Percentiles rank a stretch among this genome's conserved stretches.
phyloP scores from a whole-genome alignment of 2,113 vertebrate species.

The Lates calcarifer region DNA sequence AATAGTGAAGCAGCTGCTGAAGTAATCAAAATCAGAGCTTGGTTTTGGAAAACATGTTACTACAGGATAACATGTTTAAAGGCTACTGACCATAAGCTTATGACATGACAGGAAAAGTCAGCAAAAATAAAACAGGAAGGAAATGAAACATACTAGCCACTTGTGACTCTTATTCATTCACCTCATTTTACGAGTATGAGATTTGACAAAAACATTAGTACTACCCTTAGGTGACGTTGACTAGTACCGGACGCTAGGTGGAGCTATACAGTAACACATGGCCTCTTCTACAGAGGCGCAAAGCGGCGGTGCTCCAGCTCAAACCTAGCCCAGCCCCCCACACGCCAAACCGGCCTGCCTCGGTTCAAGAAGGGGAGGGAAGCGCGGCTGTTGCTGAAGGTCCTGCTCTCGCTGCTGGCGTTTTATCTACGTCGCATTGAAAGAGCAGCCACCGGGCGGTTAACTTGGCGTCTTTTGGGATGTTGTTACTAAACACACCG shows the following conservation, averaged over 20 bases:
- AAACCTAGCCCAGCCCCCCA: constrained; percentile 73
- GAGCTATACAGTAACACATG: constrained; percentile 29
- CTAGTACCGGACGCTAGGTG: constrained; percentile 44
- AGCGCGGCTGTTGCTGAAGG: constrained; percentile 64
- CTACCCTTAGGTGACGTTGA: not conserved
- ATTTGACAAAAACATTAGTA: not conserved
- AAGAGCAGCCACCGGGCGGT: not conserved
- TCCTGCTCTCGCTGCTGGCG: constrained; percentile 25
- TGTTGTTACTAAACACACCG: not conserved
- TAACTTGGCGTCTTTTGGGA: constrained; percentile 12
- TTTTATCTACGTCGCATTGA: constrained; percentile 28
- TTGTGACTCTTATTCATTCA: too few relatives aligned
- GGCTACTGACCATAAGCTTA: too few relatives aligned
- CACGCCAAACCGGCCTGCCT: constrained; percentile 69
- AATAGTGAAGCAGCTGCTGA: not conserved
- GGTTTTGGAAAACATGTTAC: not conserved
- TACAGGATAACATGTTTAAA: too few relatives aligned
- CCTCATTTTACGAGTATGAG: not conserved
- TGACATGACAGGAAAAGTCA: too few relatives aligned
- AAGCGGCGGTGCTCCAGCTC: constrained; percentile 65
- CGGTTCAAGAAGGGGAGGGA: constrained; percentile 61
- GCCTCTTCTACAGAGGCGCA: constrained; percentile 32
- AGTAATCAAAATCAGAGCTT: not conserved
- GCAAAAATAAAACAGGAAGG: too few relatives aligned
- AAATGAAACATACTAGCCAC: too few relatives aligned